Evolutionary conservation across 2,797 vertebrate species (phyloP).

Genomic region (Caiman crocodilus): DNA sequence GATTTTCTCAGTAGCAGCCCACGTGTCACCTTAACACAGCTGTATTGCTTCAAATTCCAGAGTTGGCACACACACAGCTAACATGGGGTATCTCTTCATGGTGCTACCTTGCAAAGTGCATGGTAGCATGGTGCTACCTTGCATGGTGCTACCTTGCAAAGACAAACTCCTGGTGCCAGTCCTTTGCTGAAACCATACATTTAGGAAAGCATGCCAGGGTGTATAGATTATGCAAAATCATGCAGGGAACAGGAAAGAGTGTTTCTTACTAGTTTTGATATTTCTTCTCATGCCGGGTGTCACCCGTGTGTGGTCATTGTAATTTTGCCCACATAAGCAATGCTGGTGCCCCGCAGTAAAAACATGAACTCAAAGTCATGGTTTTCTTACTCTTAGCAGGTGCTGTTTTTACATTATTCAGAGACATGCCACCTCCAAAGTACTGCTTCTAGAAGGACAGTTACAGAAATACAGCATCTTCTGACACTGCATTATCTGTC

Average conservation of each 20-base stretch:
- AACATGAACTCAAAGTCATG: accelerated
- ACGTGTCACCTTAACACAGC: no score
- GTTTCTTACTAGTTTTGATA: background rate
- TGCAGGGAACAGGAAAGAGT: background rate
- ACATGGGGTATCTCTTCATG: no score
- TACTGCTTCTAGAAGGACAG: background rate
- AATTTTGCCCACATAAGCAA: background rate
- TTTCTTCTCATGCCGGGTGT: background rate
- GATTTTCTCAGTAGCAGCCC: no score
- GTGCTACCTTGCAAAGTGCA: no score
- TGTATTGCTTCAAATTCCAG: no score
- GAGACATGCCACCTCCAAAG: background rate
- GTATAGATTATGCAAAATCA: background rate
- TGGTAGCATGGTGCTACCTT: no score
- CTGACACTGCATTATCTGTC: background rate
- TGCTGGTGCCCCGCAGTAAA: background rate
- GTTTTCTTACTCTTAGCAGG: background rate
- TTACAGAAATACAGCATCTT: no score
- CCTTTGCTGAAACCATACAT: background rate
- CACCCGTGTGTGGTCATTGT: accelerated
- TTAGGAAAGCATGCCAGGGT: background rate
- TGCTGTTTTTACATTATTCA: background rate
- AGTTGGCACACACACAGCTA: no score
- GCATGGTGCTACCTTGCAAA: no score
- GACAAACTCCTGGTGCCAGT: background rate